These are phyloP conservation scores for Leptinotarsa haldemani DNA, from an alignment of 2,888 invertebrate genomes.

Conservation along the genomic window DNA sequence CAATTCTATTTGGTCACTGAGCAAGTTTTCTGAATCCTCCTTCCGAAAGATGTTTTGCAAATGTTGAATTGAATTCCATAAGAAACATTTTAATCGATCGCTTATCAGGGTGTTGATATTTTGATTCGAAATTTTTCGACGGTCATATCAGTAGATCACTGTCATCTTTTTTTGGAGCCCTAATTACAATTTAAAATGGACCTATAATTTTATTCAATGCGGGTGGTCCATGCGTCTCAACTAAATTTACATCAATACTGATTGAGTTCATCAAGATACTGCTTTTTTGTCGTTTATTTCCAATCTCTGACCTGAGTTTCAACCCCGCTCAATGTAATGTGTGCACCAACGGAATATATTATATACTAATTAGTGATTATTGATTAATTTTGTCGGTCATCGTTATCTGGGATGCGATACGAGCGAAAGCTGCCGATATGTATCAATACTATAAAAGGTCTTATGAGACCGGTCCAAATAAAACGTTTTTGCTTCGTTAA, in stretches of 20 bases:
- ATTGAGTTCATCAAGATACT: constrained; percentile 21
- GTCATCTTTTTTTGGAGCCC: constrained; percentile 33
- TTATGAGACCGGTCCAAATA: constrained; percentile 17
- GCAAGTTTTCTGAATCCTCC: too few relatives aligned
- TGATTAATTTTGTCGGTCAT: constrained; percentile 9
- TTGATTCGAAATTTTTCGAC: constrained; percentile 12
- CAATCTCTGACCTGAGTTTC: constrained; percentile 6
- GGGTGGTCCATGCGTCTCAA: constrained; percentile 34
- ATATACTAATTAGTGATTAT: constrained; percentile 8
- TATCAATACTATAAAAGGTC: constrained; percentile 29
- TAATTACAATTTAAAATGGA: constrained; percentile 47
- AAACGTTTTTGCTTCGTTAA: constrained; percentile 20
- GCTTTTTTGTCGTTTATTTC: not conserved
- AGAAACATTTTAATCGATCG: too few relatives aligned
- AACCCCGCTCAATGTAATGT: not conserved
- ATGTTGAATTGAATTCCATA: too few relatives aligned
- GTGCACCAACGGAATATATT: not conserved
- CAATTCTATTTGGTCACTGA: too few relatives aligned
- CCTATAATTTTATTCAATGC: constrained; percentile 25
- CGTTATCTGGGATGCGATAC: constrained; percentile 2
- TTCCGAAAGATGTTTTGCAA: too few relatives aligned
- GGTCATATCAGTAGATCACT: constrained; percentile 34
- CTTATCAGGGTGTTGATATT: constrained; percentile 17
- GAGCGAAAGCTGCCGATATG: constrained; percentile 27
- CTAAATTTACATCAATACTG: constrained; percentile 22